phyloP scores from a whole-genome alignment of 2,888 invertebrate species.

The Ariolimax columbianus region DNA sequence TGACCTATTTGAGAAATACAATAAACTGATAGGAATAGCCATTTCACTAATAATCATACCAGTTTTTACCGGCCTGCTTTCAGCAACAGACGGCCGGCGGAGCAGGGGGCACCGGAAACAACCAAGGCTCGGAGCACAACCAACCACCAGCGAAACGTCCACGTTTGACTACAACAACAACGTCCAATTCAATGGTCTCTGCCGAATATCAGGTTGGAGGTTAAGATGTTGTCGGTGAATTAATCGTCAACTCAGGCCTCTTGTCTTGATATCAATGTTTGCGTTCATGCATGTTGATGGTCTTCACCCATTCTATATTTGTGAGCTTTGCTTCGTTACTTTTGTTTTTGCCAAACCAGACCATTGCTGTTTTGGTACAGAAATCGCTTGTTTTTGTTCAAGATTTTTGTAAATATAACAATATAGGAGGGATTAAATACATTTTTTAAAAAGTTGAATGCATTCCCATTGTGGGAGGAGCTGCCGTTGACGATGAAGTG shows the following conservation, averaged over 20 bases:
- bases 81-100: conserved; percentile 59
- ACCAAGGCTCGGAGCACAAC: conserved; percentile 74
- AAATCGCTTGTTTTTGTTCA: no score
- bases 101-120: conserved; percentile 56
- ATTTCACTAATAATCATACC: no score
- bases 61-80: neutral
- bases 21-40: no score
- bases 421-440: no score
- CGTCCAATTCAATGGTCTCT: conserved; percentile 67
- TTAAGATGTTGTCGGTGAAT: conserved; percentile 35
- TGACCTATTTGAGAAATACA: no score
- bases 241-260: conserved; percentile 35
- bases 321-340: no score
- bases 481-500: no score
- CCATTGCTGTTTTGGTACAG: no score
- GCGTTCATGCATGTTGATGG: neutral
- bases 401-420: no score
- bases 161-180: conserved; percentile 71
- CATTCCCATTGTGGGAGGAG: no score
- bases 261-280: conserved; percentile 18
- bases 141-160: conserved; percentile 77
- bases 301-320: neutral
- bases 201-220: conserved; percentile 45
- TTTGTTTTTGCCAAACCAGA: no score
- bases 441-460: no score